phyloP scores from a whole-genome alignment of 2,888 invertebrate species.

The Ochropleura leucogaster region DNA sequence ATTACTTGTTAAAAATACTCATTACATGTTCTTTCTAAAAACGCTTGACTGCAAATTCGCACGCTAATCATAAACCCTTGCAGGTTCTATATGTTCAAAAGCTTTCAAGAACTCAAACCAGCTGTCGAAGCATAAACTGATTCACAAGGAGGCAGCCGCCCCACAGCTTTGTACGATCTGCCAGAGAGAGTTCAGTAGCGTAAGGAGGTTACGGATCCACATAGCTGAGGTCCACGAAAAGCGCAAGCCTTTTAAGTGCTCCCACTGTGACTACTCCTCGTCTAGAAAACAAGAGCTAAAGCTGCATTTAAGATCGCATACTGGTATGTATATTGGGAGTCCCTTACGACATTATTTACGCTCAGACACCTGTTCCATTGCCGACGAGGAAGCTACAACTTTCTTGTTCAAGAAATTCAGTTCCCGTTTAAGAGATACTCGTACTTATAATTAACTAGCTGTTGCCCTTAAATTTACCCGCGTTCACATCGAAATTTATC shows the following conservation, averaged over 20 bases:
- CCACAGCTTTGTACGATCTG: slow-evolving; percentile 90
- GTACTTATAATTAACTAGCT: too few relatives aligned
- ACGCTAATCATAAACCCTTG: slow-evolving; percentile 3
- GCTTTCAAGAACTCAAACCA: slow-evolving; percentile 95
- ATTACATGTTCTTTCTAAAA: neutral
- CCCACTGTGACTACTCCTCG: slow-evolving; percentile 92
- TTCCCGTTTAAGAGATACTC: too few relatives aligned
- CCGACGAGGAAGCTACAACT: too few relatives aligned
- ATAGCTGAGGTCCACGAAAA: slow-evolving; percentile 92
- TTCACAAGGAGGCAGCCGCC: slow-evolving; percentile 86
- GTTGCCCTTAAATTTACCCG: too few relatives aligned
- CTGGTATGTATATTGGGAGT: slow-evolving; percentile 87
- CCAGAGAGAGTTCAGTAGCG: slow-evolving; percentile 89
- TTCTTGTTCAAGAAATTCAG: too few relatives aligned
- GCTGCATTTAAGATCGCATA: slow-evolving; percentile 93
- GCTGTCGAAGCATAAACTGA: slow-evolving; percentile 93
- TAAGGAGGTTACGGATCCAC: slow-evolving; percentile 89
- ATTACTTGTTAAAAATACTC: neutral
- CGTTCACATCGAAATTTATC: too few relatives aligned
- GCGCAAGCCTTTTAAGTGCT: slow-evolving; percentile 92
- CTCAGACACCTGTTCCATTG: too few relatives aligned
- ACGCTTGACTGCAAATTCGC: neutral
- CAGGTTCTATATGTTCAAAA: slow-evolving; percentile 93
- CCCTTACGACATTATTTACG: neutral
- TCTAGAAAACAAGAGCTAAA: slow-evolving; percentile 92